Evolutionary conservation across 2,888 invertebrate genomes (phyloP).

Genomic region (Scaptodrosophila latifasciaeformis): DNA sequence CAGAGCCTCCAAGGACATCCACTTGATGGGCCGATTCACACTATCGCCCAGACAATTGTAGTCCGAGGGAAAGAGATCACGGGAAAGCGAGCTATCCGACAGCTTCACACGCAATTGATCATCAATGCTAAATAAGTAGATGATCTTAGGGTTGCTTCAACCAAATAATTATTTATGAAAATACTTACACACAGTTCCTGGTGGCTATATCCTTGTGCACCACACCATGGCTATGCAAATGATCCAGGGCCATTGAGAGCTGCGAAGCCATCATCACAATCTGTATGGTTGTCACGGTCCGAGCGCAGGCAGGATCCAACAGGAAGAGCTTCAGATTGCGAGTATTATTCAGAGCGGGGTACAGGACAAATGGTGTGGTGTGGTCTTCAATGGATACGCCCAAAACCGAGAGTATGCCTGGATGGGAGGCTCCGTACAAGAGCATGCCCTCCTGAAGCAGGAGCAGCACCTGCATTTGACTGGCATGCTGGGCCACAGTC

Average conservation of each 20-base stretch:
- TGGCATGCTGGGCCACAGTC: conserved; percentile 93
- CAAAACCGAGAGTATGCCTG: conserved; percentile 87
- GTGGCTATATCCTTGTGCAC: conserved; percentile 93
- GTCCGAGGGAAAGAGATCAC: conserved; percentile 94
- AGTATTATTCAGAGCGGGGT: conserved; percentile 78
- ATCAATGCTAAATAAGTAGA: conserved; percentile 79
- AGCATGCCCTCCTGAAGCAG: conserved; percentile 84
- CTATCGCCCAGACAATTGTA: conserved; percentile 96
- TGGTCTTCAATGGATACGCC: conserved; percentile 94
- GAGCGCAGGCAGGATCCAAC: conserved; percentile 70
- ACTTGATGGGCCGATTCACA: conserved; percentile 94
- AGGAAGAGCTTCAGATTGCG: conserved; percentile 75
- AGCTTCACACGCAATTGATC: conserved; percentile 88
- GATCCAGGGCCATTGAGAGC: conserved; percentile 88
- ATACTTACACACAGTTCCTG: conserved; percentile 91
- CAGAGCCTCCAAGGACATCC: conserved; percentile 93
- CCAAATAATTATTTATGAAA: neutral
- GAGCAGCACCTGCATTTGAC: conserved; percentile 90
- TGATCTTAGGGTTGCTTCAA: neutral
- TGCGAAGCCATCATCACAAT: conserved; percentile 90
- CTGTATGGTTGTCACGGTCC: conserved; percentile 81
- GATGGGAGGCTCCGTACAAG: conserved; percentile 79
- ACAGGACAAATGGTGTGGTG: conserved; percentile 90
- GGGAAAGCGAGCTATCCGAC: conserved; percentile 89
- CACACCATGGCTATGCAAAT: conserved; percentile 89